Evolutionary conservation across 92 coral and sea anemone genomes (phyloP).

Genomic region (Porites rus): DNA sequence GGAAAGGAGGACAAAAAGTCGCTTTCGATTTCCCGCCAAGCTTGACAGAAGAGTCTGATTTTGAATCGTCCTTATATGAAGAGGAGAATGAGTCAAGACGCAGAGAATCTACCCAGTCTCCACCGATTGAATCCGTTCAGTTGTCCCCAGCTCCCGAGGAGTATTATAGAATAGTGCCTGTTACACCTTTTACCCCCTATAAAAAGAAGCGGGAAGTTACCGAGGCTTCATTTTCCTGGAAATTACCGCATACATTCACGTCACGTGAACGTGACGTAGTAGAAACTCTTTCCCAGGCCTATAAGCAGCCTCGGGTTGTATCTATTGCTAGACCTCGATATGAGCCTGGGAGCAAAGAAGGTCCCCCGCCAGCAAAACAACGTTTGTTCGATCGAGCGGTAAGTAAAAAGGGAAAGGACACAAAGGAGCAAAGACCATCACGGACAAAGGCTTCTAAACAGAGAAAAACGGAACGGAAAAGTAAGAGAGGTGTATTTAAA

Average conservation of each 20-base stretch:
- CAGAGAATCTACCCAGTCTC: constrained; percentile 43
- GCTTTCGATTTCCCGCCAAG: constrained; percentile 45
- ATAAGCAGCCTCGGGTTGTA: constrained; percentile 78
- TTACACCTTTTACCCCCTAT: constrained; percentile 77
- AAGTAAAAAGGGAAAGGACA: not conserved
- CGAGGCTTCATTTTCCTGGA: constrained; percentile 81
- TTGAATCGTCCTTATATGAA: constrained; percentile 20
- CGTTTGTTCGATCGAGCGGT: constrained; percentile 22
- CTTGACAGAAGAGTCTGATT: constrained; percentile 38
- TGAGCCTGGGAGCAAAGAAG: not conserved
- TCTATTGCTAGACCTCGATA: constrained; percentile 61
- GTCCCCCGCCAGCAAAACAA: constrained; percentile 20
- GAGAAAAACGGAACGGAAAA: constrained; percentile 2
- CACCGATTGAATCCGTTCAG: constrained; percentile 74
- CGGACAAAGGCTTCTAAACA: constrained; percentile 12
- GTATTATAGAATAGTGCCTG: constrained; percentile 82
- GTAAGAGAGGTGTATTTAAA: not conserved
- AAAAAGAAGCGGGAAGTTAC: constrained; percentile 38
- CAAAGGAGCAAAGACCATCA: not conserved
- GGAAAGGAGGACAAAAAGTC: constrained; percentile 33
- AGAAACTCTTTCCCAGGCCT: constrained; percentile 80
- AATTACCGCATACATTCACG: constrained; percentile 76
- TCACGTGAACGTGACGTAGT: constrained; percentile 82
- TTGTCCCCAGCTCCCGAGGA: constrained; percentile 94
- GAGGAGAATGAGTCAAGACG: constrained; percentile 24